phyloP scores from a whole-genome alignment of 2,797 vertebrate species.

The Tragelaphus eurycerus region DNA sequence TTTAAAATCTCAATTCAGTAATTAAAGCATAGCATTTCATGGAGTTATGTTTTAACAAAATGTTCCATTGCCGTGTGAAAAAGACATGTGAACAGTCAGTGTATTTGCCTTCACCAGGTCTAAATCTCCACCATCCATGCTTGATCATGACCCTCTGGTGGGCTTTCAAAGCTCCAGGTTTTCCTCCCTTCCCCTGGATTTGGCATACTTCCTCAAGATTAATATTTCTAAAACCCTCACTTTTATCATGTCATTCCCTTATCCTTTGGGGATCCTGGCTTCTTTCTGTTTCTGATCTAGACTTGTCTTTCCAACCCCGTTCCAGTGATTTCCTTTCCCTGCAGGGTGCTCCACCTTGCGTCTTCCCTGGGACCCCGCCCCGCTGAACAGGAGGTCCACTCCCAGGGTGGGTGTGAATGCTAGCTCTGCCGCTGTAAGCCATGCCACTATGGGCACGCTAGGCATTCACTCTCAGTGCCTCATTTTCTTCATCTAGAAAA shows the following conservation, averaged over 20 bases:
- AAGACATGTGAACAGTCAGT: not conserved
- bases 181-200: not conserved
- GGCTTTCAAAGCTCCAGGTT: not conserved
- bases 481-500: not conserved
- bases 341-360: not conserved
- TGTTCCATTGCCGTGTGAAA: not conserved
- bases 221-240: not conserved
- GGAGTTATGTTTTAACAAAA: not conserved
- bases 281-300: not conserved
- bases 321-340: not conserved
- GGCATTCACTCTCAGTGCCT: not conserved
- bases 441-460: fast-evolving
- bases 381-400: fast-evolving
- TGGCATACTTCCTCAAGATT: not conserved
- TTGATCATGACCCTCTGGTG: not conserved
- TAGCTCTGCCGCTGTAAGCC: not conserved
- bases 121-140: not conserved
- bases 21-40: not conserved
- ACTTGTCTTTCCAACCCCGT: not conserved
- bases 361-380: not conserved
- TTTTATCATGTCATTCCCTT: not conserved
- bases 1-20: not conserved
- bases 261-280: not conserved
- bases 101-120: not conserved
- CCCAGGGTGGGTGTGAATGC: not conserved